Conservation (phyloP, 2,888 invertebrate genomes). For the Ditylenchus weischeri region DNA sequence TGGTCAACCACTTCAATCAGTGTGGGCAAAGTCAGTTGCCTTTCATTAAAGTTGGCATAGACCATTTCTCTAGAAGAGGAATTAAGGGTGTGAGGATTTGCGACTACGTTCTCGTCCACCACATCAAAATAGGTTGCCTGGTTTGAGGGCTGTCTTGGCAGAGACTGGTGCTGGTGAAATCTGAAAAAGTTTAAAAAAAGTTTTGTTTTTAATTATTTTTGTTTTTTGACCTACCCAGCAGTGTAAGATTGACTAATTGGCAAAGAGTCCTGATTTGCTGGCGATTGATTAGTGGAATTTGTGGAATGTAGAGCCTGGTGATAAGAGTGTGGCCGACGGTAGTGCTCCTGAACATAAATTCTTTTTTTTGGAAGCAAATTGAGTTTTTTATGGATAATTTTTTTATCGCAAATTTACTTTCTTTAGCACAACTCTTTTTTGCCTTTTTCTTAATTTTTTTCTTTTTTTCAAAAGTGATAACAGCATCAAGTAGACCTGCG, state of each 20-base stretch:
- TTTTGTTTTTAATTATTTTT: too few relatives aligned
- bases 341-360: slow-evolving; percentile 1
- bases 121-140: slow-evolving; percentile 7
- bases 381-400: too few relatives aligned
- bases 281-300: neutral
- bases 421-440: too few relatives aligned
- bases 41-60: neutral
- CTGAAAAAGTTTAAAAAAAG: too few relatives aligned
- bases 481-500: too few relatives aligned
- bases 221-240: neutral
- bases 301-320: neutral
- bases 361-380: too few relatives aligned
- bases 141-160: neutral
- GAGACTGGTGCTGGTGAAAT: too few relatives aligned
- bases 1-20: slow-evolving; percentile 1
- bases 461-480: too few relatives aligned
- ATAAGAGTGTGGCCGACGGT: neutral
- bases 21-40: neutral
- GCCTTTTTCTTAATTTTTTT: too few relatives aligned
- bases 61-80: neutral
- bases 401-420: too few relatives aligned
- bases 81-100: neutral
- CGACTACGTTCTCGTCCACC: neutral
- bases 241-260: slow-evolving; percentile 6
- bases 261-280: neutral